Conservation (phyloP, 2,797 vertebrate genomes). For the Enteromius paludinosus region DNA sequence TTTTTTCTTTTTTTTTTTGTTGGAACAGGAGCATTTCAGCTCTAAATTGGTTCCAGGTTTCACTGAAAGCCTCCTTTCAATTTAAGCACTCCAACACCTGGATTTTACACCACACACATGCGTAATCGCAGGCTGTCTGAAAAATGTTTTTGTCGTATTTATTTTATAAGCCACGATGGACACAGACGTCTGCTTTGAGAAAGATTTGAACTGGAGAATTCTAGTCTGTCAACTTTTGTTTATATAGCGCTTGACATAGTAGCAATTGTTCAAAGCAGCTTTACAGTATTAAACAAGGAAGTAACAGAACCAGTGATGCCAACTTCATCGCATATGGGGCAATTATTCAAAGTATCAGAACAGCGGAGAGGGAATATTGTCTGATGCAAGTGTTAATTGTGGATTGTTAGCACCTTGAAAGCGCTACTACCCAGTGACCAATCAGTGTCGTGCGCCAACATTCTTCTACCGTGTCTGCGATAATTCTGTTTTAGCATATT, state of each 20-base stretch:
- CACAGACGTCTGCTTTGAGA: neutral
- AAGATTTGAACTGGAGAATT: conserved; percentile 8
- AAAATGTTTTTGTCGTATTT: conserved; percentile 1
- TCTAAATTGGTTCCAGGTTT: conserved; percentile 44
- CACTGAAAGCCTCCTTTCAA: conserved; percentile 17
- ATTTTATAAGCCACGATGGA: neutral
- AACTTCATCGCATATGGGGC: neutral
- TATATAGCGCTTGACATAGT: neutral
- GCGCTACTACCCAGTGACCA: neutral
- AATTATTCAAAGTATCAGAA: neutral
- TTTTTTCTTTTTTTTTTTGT: neutral
- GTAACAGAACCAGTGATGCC: neutral
- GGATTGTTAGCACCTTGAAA: conserved; percentile 14
- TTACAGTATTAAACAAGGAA: neutral
- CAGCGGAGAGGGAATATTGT: neutral
- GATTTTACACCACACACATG: conserved; percentile 15
- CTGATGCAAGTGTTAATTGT: conserved; percentile 25
- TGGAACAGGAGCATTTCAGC: conserved; percentile 18
- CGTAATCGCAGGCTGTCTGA: conserved; percentile 32
- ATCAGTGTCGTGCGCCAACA: neutral
- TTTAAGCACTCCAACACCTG: conserved; percentile 28
- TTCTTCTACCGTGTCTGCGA: neutral
- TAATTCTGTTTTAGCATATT: neutral
- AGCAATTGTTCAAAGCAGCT: neutral
- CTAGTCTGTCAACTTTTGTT: neutral